Evolutionary conservation across 1,140 invertebrate genomes (phyloP), one percentile per base, ranked within the genome.

Genomic region (Saccostrea echinata): DNA sequence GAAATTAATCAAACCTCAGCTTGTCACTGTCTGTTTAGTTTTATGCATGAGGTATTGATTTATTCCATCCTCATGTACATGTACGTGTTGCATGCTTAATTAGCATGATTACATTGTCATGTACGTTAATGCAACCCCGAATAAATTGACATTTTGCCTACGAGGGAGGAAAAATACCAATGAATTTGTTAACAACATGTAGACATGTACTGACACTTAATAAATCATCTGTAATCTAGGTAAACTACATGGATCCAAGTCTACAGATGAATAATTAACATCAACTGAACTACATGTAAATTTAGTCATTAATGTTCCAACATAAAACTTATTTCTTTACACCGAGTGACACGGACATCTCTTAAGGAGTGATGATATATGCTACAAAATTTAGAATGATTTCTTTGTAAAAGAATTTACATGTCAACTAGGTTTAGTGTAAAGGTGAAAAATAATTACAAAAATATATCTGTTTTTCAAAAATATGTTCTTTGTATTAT

Each of bases 181-280:
- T 30, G 27, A 71, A 27, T 30, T 30, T 33, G 68, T 71, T 71
- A 71, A 71, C 68, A 71, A 71, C 68, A 71, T 71, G 68, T 71
- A 71, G 68, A 71, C 68, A 71, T 33, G 68, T 71, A 71, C 68
- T 33, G 27, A 71, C 68, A 71, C 30, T 11, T 30, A 71, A 71
- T 71, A 71, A 71, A 71, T 71, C 68, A 71, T 30, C 27, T 18
- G 12, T 27, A 33, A 24, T 30, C 68, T 24, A 71, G n/a, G 68
- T 27, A 33, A 24, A 71, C 27, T 71, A 71, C 68, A 71, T 71
- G 68, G 30, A 27, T 71, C 24, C n/a, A 27, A 71, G 30, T 71
- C 27, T 71, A 71, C 68, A 71, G 68, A 71, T 71, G 68, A 71
- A 71, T 71, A 71, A 71, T 71, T 71, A 71, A 71, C 68, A 71